These are phyloP conservation scores for Isaurus tuberculatus DNA, from an alignment of 92 coral and sea anemone species.

Conservation along the genomic window DNA sequence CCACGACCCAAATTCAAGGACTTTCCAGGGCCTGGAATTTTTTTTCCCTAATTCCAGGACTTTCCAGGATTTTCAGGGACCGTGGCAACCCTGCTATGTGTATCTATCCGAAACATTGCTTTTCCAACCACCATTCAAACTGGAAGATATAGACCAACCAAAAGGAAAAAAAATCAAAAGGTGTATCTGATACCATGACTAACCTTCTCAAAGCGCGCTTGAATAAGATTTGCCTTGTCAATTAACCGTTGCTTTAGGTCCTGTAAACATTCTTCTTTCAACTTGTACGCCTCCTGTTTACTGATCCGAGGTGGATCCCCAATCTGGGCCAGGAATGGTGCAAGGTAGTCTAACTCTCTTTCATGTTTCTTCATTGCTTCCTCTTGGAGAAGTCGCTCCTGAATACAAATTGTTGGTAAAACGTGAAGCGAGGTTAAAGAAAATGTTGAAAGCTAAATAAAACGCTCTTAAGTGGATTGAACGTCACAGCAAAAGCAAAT, in stretches of 20 bases:
- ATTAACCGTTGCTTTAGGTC: conserved; percentile 95
- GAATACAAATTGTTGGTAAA: background rate
- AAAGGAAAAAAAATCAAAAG: too few relatives aligned
- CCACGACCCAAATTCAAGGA: too few relatives aligned
- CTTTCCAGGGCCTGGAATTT: too few relatives aligned
- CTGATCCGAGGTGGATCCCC: conserved; percentile 95
- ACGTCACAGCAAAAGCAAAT: too few relatives aligned
- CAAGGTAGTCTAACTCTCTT: conserved; percentile 93
- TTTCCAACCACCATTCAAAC: too few relatives aligned
- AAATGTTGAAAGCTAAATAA: background rate
- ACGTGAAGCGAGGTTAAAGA: background rate
- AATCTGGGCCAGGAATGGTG: conserved; percentile 99
- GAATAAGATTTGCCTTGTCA: conserved; percentile 97
- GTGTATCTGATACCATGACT: background rate
- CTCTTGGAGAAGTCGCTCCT: conserved; percentile 94
- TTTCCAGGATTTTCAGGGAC: too few relatives aligned
- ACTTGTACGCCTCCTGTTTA: conserved; percentile 86
- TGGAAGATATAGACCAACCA: too few relatives aligned
- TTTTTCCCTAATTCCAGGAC: too few relatives aligned
- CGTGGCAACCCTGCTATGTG: too few relatives aligned
- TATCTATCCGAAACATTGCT: too few relatives aligned
- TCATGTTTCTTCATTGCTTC: conserved; percentile 99
- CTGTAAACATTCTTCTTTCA: conserved; percentile 99
- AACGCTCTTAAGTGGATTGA: too few relatives aligned
- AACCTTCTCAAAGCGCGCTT: conserved; percentile 98